These are phyloP conservation scores for Ophthalmolycus amberensis DNA, from an alignment of 2,113 vertebrate species.

Conservation along the genomic window DNA sequence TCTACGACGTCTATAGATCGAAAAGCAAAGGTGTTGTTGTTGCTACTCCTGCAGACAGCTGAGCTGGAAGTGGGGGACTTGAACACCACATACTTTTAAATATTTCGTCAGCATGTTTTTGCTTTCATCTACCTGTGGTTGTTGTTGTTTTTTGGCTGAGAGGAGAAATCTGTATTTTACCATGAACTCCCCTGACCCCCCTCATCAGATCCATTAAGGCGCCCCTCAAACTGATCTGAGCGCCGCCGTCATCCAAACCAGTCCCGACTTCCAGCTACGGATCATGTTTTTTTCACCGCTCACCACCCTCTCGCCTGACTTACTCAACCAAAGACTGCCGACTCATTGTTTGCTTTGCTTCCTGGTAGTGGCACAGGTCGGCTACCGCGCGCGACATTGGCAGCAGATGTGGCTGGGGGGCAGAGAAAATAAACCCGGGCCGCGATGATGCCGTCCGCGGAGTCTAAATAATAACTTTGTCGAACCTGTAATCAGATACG, in stretches of 20 bases:
- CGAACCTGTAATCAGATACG: constrained; percentile 87
- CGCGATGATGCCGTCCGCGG: constrained; percentile 79
- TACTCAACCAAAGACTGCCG: constrained; percentile 55
- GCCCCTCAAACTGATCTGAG: constrained; percentile 43
- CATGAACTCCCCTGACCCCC: constrained; percentile 48
- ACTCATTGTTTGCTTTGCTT: constrained; percentile 78
- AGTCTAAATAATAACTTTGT: constrained; percentile 87
- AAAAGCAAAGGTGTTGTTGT: background rate
- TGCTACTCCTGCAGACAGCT: constrained; percentile 6
- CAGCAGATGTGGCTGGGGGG: constrained; percentile 75
- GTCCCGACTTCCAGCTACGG: constrained; percentile 40
- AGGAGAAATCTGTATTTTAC: constrained; percentile 30
- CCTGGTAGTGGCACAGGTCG: constrained; percentile 70
- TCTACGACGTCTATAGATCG: background rate
- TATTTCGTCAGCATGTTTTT: background rate
- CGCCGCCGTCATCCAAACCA: constrained; percentile 26
- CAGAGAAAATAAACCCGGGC: constrained; percentile 82
- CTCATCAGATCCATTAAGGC: constrained; percentile 47
- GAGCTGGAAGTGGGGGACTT: background rate
- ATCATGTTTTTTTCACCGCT: constrained; percentile 57
- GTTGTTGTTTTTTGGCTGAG: constrained; percentile 31
- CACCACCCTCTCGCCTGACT: constrained; percentile 33
- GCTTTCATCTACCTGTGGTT: constrained; percentile 22
- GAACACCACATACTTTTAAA: background rate
- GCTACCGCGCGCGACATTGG: constrained; percentile 78